phyloP scores from a whole-genome alignment of 2,888 invertebrate genomes.

The Microplitis manilae region DNA sequence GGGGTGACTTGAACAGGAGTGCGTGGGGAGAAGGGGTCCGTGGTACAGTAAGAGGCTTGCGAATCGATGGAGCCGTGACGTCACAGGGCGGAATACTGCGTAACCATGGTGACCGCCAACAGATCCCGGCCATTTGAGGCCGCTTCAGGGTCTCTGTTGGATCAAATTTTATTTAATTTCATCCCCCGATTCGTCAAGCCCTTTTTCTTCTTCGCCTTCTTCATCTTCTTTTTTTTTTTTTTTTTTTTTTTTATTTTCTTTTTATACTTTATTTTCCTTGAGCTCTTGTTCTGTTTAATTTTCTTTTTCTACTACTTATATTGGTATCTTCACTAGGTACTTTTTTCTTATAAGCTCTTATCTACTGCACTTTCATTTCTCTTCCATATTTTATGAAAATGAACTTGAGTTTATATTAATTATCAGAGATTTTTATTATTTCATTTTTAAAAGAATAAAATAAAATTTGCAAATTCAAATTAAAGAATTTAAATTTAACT shows the following conservation, averaged over 20 bases:
- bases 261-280: neutral
- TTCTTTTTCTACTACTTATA: neutral
- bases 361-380: too few relatives aligned
- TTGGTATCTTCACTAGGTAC: too few relatives aligned
- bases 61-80: constrained; percentile 71
- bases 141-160: constrained; percentile 39
- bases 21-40: neutral
- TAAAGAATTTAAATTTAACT: too few relatives aligned
- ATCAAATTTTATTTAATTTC: constrained; percentile 46
- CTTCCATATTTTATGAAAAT: too few relatives aligned
- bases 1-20: constrained; percentile 60
- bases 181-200: constrained; percentile 4
- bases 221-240: constrained; percentile 3
- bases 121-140: constrained; percentile 63
- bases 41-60: constrained; percentile 45
- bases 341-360: neutral
- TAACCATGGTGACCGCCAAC: constrained; percentile 71
- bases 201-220: neutral
- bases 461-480: too few relatives aligned
- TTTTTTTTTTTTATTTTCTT: too few relatives aligned
- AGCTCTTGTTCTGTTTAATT: neutral
- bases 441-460: too few relatives aligned
- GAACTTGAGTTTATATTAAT: too few relatives aligned
- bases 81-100: constrained; percentile 71
- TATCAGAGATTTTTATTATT: too few relatives aligned